phyloP scores from a whole-genome alignment of 2,113 vertebrate species.

The Canis aureus region DNA sequence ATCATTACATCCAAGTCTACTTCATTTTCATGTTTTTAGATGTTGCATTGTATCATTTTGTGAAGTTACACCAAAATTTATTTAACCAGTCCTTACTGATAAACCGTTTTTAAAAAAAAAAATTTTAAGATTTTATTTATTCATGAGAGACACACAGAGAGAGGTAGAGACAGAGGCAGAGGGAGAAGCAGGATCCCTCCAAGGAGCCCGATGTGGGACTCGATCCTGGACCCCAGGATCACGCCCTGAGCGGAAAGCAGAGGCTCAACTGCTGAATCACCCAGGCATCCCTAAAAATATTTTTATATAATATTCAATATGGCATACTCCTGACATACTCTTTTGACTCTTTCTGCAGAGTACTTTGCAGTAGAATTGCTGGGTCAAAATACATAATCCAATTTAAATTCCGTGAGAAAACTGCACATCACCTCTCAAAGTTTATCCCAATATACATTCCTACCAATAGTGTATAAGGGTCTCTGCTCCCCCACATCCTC shows the following conservation, averaged over 20 bases:
- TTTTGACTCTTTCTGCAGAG: neutral
- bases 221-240: too few species aligned
- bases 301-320: neutral
- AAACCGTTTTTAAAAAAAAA: neutral
- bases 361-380: neutral
- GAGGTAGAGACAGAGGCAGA: too few species aligned
- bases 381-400: neutral
- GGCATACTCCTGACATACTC: neutral
- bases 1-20: neutral
- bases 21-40: neutral
- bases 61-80: neutral
- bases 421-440: neutral
- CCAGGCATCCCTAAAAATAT: neutral
- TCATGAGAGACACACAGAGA: too few species aligned
- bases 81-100: neutral
- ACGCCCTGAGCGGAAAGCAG: too few species aligned
- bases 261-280: too few species aligned
- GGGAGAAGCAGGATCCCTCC: too few species aligned
- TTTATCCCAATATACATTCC: neutral
- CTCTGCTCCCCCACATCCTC: neutral
- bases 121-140: too few species aligned
- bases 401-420: constrained; percentile 31
- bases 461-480: too few species aligned
- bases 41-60: neutral
- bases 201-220: too few species aligned